Evolutionary conservation across 2,888 invertebrate species (phyloP).

Genomic region (Synergus japonicus): DNA sequence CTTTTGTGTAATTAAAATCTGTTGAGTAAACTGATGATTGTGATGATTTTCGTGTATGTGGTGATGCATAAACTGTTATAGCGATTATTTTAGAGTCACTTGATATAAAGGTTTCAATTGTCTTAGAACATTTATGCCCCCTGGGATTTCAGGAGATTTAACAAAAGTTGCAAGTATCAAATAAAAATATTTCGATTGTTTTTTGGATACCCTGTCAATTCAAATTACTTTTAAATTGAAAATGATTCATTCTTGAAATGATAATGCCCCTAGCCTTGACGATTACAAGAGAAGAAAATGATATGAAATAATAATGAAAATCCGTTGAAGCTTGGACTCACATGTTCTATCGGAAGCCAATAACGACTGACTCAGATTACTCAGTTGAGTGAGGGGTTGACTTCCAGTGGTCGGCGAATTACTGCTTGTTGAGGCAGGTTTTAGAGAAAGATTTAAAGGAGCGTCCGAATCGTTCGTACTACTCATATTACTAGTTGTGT

Average conservation of each 20-base stretch:
- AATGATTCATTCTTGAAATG: not conserved
- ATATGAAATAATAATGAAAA: not conserved
- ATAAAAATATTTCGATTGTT: no score
- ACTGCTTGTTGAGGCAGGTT: conserved; percentile 79
- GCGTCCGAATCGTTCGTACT: conserved; percentile 83
- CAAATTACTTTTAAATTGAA: not conserved
- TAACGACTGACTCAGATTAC: conserved; percentile 75
- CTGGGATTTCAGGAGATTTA: no score
- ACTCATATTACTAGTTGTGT: conserved; percentile 77
- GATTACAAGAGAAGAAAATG: not conserved
- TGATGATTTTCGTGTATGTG: conserved; percentile 31
- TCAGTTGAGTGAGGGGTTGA: conserved; percentile 75
- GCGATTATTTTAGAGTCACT: not conserved
- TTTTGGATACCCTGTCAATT: not conserved
- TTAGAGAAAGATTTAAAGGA: conserved; percentile 90
- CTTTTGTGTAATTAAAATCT: conserved; percentile 37
- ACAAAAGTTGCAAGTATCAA: no score
- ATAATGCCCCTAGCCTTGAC: not conserved
- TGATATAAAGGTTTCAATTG: not conserved
- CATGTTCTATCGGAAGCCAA: conserved; percentile 79
- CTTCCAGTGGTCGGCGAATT: conserved; percentile 70
- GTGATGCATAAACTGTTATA: conserved; percentile 16
- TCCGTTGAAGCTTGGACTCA: conserved; percentile 70
- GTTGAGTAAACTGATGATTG: conserved; percentile 25
- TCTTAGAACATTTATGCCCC: no score